Base-by-base conservation (phyloP, 2,113 vertebrate species). In the Percina caprodes region DNA sequence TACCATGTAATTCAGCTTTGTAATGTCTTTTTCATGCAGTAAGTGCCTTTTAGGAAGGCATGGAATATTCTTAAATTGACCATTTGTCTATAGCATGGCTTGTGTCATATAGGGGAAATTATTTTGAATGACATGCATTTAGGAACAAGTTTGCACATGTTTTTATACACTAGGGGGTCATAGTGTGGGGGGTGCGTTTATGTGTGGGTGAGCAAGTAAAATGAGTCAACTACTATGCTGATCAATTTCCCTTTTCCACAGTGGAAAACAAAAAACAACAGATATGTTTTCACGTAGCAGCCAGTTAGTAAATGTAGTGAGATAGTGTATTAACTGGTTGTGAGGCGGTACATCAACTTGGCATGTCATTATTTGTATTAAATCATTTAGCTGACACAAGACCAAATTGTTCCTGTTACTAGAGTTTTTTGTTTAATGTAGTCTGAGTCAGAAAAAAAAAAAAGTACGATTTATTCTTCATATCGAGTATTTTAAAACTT, bases 81-180 rank as follows among this genome's bases (percentile, higher is more conserved):
- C 35, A 2, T 81, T 48, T 56, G 60, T 69, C 79, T 85, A 73
- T 74, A 46, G 66, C 33, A 13, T 79, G 63, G 42, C 46, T 45
- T 77, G 26, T 59, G 61, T 88, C 66, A 49, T 51, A 42, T 59
- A 18, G 56, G 60, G 35, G 13, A 77, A 35, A 45, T 33, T 35
- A 60, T 59, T 59, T 77, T 46, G 58, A 82, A 59, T 77, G 63
- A 86, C 26, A 55, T 76, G 48, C 69, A 52, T 84, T 74, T 80
- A 45, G 62, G 73, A 74, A 83, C 73, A 74, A 77, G 85, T 89
- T 94, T 91, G 92, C 91, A 93, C 91, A 90, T 66, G 75, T 85
- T 86, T 88, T 82, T 62, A 52, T 67, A 48, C 66, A 66, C 51
- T 67, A 26, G 61, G 80, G 74, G 63, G 69, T 70, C 51, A 42